Conservation (phyloP, 2,113 vertebrate species). For the Triplophysa rosa region DNA sequence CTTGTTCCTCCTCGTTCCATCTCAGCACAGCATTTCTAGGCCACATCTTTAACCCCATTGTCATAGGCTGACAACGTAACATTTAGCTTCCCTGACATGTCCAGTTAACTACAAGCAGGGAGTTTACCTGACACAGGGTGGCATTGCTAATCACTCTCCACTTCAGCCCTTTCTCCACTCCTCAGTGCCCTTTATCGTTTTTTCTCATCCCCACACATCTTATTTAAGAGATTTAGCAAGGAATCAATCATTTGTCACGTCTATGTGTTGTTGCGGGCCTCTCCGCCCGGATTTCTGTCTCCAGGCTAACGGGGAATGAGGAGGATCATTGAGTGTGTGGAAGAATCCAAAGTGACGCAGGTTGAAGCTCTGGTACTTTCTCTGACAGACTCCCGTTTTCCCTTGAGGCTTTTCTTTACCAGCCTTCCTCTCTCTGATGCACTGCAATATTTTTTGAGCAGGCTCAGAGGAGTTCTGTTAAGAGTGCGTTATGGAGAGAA, state of each 20-base stretch:
- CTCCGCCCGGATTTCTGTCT: constrained; percentile 62
- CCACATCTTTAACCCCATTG: constrained; percentile 64
- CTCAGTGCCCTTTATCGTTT: constrained; percentile 65
- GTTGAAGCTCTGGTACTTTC: constrained; percentile 73
- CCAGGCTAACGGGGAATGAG: constrained; percentile 58
- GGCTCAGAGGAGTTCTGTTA: constrained; percentile 20
- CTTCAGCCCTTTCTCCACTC: constrained; percentile 60
- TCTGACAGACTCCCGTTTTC: constrained; percentile 62
- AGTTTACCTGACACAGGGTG: constrained; percentile 87
- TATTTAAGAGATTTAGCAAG: constrained; percentile 83
- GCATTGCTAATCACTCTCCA: constrained; percentile 80
- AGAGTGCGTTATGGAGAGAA: constrained; percentile 18
- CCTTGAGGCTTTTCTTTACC: constrained; percentile 48
- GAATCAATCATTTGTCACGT: constrained; percentile 84
- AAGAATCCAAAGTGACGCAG: constrained; percentile 79
- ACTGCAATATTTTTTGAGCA: constrained; percentile 42
- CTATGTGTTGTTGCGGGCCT: constrained; percentile 62
- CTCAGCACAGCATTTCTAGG: constrained; percentile 70
- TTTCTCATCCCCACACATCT: constrained; percentile 67
- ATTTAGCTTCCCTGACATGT: constrained; percentile 79
- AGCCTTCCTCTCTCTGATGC: constrained; percentile 33
- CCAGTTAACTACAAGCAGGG: constrained; percentile 78
- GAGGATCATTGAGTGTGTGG: constrained; percentile 62
- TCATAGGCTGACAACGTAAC: constrained; percentile 64
- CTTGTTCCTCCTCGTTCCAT: constrained; percentile 17